Evolutionary conservation across 23 tunicate genomes (phyloP).

Genomic region (Botrylloides violaceus): DNA sequence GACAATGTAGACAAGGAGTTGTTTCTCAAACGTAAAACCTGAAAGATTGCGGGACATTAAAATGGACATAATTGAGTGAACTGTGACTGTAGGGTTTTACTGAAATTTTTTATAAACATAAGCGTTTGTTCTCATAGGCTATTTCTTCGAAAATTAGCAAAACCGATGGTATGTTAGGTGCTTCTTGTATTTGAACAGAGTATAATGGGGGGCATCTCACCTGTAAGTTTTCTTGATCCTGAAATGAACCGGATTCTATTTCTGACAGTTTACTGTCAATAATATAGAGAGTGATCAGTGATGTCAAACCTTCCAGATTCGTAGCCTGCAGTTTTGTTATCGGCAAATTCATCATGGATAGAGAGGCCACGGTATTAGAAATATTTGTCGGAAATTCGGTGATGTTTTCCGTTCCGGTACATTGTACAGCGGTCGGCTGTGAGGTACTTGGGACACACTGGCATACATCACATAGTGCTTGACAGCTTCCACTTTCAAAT

Average conservation of each 20-base stretch:
- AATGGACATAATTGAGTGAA: too few species aligned
- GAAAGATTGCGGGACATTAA: background rate
- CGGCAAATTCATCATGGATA: background rate
- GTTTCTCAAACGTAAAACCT: background rate
- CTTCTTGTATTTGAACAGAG: too few species aligned
- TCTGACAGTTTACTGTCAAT: background rate
- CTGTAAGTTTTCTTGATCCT: too few species aligned
- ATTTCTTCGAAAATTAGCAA: background rate
- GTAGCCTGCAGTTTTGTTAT: background rate
- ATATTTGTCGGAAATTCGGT: constrained; percentile 15
- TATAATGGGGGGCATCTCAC: too few species aligned
- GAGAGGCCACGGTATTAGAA: background rate
- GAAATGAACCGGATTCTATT: constrained; percentile 1
- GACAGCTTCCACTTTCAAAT: background rate
- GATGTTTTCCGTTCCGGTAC: background rate
- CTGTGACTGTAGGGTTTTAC: too few species aligned
- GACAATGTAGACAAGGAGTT: background rate
- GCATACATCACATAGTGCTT: constrained; percentile 9
- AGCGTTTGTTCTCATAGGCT: too few species aligned
- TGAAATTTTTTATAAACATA: too few species aligned
- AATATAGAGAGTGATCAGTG: background rate
- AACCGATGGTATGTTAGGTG: too few species aligned
- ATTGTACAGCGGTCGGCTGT: background rate
- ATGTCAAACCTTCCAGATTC: background rate
- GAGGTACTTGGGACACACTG: background rate